Percentiles rank a stretch among this genome's conserved stretches.
phyloP scores from a whole-genome alignment of 2,797 vertebrate genomes.

The Anableps anableps region DNA sequence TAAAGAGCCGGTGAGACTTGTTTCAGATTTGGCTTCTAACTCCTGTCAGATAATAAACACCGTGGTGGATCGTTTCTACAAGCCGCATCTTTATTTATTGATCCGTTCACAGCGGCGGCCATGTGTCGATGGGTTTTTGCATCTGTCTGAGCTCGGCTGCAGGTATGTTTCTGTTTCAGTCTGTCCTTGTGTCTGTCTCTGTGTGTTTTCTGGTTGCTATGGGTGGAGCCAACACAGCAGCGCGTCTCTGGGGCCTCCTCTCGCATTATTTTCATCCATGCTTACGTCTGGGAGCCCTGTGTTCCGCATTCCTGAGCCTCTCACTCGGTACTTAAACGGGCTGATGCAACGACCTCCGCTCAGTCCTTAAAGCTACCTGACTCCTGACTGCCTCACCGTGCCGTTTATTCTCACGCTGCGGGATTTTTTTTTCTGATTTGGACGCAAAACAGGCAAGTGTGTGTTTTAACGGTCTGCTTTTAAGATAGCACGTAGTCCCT shows the following conservation, averaged over 20 bases:
- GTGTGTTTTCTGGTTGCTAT: slow-evolving; percentile 75
- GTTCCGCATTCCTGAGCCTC: slow-evolving; percentile 94
- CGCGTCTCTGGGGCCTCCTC: slow-evolving; percentile 54
- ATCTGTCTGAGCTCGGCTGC: neutral
- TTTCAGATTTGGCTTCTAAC: neutral
- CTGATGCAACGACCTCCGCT: slow-evolving; percentile 89
- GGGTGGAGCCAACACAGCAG: slow-evolving; percentile 70
- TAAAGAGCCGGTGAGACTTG: neutral
- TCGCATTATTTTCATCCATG: slow-evolving; percentile 76
- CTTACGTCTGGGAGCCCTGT: slow-evolving; percentile 88
- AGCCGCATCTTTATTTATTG: slow-evolving; percentile 21
- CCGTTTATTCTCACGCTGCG: slow-evolving; percentile 26
- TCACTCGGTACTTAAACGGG: slow-evolving; percentile 88
- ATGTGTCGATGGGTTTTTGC: slow-evolving; percentile 12
- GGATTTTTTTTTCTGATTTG: slow-evolving; percentile 43
- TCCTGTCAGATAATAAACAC: slow-evolving; percentile 16
- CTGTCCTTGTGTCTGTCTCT: slow-evolving; percentile 64
- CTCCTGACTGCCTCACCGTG: slow-evolving; percentile 20
- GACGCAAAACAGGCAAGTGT: slow-evolving; percentile 72
- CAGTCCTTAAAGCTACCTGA: slow-evolving; percentile 66
- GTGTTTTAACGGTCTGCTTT: neutral
- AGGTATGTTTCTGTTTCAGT: neutral
- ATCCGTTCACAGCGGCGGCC: slow-evolving; percentile 17
- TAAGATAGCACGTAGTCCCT: neutral
- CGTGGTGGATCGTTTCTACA: slow-evolving; percentile 31